Conservation (phyloP, 1,140 invertebrate genomes). For the Monochamus saltuarius region DNA sequence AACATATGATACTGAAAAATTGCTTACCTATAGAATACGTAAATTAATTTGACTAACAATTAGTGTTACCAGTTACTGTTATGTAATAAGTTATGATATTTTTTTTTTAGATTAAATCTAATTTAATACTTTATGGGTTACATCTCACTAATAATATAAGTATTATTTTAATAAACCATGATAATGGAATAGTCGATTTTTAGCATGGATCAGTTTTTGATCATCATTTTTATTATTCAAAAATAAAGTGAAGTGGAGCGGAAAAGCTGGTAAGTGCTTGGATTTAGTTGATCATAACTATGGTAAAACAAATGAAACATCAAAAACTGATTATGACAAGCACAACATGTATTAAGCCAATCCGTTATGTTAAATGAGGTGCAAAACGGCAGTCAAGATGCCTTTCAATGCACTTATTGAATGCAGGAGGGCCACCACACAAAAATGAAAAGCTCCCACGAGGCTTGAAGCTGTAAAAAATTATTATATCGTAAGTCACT, state of each 20-base stretch:
- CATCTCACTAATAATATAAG: background rate
- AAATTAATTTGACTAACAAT: background rate
- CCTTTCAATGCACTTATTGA: conserved; percentile 36
- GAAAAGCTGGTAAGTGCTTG: background rate
- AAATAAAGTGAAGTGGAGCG: background rate
- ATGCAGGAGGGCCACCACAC: conserved; percentile 42
- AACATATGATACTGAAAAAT: too few species aligned
- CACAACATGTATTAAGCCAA: conserved; percentile 27
- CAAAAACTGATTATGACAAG: conserved; percentile 13
- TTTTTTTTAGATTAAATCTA: background rate
- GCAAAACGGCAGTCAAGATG: conserved; percentile 35
- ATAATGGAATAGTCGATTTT: conserved; percentile 1
- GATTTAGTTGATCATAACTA: background rate
- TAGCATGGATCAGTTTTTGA: conserved; percentile 1
- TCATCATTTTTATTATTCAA: background rate
- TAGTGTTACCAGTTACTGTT: background rate
- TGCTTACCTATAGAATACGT: too few species aligned
- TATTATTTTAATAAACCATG: conserved; percentile 2
- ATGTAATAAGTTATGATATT: conserved; percentile 2
- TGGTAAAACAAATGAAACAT: too few species aligned
- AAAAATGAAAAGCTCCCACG: conserved; percentile 47
- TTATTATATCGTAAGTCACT: conserved; percentile 26
- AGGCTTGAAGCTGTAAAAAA: conserved; percentile 43
- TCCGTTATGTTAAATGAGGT: conserved; percentile 29
- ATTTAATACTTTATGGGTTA: background rate